Percentiles rank a stretch among this genome's conserved stretches.
Conservation (phyloP, 1,140 invertebrate species). For the Trichonephila clavipes region DNA sequence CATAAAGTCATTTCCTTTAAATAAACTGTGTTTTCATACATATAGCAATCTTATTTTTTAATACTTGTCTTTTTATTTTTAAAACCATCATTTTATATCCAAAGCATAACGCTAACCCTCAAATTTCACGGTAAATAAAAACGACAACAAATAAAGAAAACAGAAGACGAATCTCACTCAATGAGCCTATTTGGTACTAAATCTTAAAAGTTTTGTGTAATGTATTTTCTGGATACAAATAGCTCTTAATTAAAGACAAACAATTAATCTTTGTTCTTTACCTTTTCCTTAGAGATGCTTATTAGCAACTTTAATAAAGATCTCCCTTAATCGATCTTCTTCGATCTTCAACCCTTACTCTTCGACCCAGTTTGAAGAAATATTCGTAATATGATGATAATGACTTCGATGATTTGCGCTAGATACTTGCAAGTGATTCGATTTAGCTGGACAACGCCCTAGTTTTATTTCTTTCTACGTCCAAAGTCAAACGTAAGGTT, state of each 20-base stretch:
- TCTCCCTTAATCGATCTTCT: slow-evolving; percentile 24
- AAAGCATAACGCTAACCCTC: no score
- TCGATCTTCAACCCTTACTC: slow-evolving; percentile 50
- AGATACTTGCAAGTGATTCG: slow-evolving; percentile 45
- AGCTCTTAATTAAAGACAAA: slow-evolving; percentile 4
- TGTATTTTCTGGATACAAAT: background rate
- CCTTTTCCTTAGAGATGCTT: background rate
- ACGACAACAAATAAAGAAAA: no score
- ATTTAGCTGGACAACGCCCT: slow-evolving; percentile 45
- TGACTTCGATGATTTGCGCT: slow-evolving; percentile 29
- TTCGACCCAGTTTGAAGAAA: slow-evolving; percentile 37
- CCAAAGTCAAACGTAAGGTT: background rate
- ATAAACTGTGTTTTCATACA: no score
- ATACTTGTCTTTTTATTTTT: no score
- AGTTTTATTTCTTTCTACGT: slow-evolving; percentile 56
- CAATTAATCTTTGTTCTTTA: slow-evolving; percentile 16
- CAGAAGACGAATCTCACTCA: no score
- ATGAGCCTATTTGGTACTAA: no score
- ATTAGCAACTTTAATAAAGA: slow-evolving; percentile 34
- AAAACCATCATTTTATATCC: no score
- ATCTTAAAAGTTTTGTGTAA: no score
- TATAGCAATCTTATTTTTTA: no score
- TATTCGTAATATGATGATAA: slow-evolving; percentile 50
- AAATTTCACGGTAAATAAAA: no score
- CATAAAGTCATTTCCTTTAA: no score